Evolutionary conservation across 2,888 invertebrate genomes (phyloP).

Genomic region (Dasypolia templi): DNA sequence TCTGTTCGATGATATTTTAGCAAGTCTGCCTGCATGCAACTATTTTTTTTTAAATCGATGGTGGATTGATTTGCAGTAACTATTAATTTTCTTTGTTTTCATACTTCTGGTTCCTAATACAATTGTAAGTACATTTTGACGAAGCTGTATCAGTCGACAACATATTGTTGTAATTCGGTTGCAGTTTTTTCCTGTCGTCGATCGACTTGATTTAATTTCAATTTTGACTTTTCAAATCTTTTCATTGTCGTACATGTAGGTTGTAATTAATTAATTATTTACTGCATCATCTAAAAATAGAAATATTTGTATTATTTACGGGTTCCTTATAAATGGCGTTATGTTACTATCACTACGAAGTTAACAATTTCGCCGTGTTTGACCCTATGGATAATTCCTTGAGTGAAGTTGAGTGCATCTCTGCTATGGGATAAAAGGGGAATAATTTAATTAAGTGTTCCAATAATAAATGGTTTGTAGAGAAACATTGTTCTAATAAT

Average conservation of each 20-base stretch:
- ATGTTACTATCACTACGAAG: constrained; percentile 22
- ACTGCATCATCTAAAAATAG: constrained; percentile 23
- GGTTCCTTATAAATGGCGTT: not conserved
- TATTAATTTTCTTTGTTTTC: constrained; percentile 67
- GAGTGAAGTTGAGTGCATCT: not conserved
- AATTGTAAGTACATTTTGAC: constrained; percentile 69
- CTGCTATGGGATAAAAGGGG: not conserved
- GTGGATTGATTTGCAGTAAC: constrained; percentile 72
- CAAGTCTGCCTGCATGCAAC: constrained; percentile 53
- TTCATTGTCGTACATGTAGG: constrained; percentile 36
- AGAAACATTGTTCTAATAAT: not conserved
- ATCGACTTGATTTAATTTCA: constrained; percentile 48
- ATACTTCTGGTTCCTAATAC: constrained; percentile 58
- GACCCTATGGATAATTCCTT: constrained; percentile 5
- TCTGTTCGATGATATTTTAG: constrained; percentile 49
- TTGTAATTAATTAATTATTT: constrained; percentile 28
- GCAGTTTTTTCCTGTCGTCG: constrained; percentile 58
- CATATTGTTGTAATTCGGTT: constrained; percentile 43
- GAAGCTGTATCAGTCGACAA: constrained; percentile 8
- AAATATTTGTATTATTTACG: constrained; percentile 1
- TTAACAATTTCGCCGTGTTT: constrained; percentile 6
- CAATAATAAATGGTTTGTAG: not conserved
- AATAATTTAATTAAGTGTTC: not conserved
- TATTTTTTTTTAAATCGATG: constrained; percentile 71
- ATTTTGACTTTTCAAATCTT: constrained; percentile 36